Evolutionary conservation across 2,797 vertebrate species (phyloP), one percentile per base, ranked within the genome.

Genomic region (Melanotaenia boesemani): DNA sequence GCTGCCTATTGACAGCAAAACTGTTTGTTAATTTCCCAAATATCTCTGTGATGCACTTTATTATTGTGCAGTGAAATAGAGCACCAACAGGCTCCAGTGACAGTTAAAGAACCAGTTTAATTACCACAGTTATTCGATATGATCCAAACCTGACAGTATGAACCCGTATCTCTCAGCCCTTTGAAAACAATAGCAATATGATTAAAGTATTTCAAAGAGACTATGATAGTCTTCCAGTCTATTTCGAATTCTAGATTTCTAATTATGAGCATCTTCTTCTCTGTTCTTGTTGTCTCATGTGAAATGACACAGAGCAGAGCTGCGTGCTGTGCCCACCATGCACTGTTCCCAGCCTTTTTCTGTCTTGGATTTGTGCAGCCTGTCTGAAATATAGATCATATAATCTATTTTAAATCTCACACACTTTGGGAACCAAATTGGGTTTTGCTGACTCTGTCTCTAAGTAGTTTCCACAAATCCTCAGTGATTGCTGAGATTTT

Each of bases 261-360:
- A 52, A 62, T 44, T 44, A 10, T 24, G 56, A 72, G 55, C 44
- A 22, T 62, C 39, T 24, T 48, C n/a, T 41, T 82, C 20, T 39
- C 34, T 37, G 16, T 63, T 77, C 44, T 7, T 57, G 2, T 20
- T 32, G 41, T 74, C 80, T 15, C 48, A 50, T 63, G 48, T 60
- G 74, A 20, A 41, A 59, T 6, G 7, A 39, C 61, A 63, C 34
- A 24, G 62, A 72, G 76, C 61, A n/a, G 22, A 30, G 50, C 66
- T 68, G 48, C 74, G 54, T 74, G 78, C 83, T 80, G 76, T 76
- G 76, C 60, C 52, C 63, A 70, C 79, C 48, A 80, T 59, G 72
- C 82, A 74, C 76, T 84, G 60, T 71, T 81, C 55, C 2, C 61
- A 60, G 63, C 70, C 55, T 20, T 60, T 72, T 67, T 57, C 66